phyloP scores from a whole-genome alignment of 2,113 vertebrate genomes.

The Lipophrys pholis region DNA sequence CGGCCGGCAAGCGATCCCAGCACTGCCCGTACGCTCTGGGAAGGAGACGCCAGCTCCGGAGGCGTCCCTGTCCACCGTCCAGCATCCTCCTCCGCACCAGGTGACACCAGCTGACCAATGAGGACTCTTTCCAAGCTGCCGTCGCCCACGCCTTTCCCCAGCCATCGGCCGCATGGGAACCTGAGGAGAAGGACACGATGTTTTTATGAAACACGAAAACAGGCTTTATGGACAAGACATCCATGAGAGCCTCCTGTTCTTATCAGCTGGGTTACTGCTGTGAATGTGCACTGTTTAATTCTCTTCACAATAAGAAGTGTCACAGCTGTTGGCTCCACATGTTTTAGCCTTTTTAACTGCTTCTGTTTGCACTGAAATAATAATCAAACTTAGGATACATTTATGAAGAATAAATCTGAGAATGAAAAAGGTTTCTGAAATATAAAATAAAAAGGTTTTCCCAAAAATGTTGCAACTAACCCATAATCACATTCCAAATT shows the following conservation, averaged over 20 bases:
- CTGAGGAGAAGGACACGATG: slow-evolving; percentile 64
- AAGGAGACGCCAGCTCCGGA: slow-evolving; percentile 91
- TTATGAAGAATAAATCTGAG: too few relatives aligned
- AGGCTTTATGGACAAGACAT: neutral
- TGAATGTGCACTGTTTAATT: neutral
- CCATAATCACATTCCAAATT: too few relatives aligned
- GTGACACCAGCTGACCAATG: slow-evolving; percentile 90
- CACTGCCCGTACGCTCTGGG: slow-evolving; percentile 83
- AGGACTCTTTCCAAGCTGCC: slow-evolving; percentile 93
- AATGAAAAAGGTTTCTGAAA: too few relatives aligned
- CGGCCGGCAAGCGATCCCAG: slow-evolving; percentile 88
- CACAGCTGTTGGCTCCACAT: too few relatives aligned
- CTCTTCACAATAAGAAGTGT: neutral
- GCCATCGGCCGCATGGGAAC: slow-evolving; percentile 94
- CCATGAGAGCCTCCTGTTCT: neutral
- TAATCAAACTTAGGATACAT: too few relatives aligned
- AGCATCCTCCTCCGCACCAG: slow-evolving; percentile 86
- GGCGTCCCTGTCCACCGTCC: slow-evolving; percentile 90
- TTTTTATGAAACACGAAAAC: neutral
- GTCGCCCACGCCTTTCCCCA: slow-evolving; percentile 92
- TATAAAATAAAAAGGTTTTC: too few relatives aligned
- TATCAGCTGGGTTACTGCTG: neutral
- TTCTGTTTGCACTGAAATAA: too few relatives aligned
- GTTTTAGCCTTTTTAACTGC: too few relatives aligned
- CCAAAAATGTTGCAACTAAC: too few relatives aligned